Base-by-base conservation (phyloP, 2,888 invertebrate species). In the Andrena camellia region DNA sequence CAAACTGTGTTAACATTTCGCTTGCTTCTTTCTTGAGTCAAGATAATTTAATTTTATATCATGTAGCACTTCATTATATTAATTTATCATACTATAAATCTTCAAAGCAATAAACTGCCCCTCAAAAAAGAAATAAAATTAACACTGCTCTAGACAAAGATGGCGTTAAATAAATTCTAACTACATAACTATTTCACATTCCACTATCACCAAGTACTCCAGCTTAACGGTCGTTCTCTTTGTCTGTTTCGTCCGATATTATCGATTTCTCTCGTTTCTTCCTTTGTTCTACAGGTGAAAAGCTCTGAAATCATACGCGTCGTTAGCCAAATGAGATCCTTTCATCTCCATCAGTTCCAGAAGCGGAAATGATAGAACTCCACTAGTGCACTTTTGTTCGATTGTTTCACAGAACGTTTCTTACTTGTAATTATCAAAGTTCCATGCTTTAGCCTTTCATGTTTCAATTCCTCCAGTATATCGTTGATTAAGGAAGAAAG, bases 281-380 rank as follows among this genome's bases (percentile, higher is more conserved):
- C 57, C 69, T 68, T 77, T 48, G 64, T 67, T 69, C 73, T 26
- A 50, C 42, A 70, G 35, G 63, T 50, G 73, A 76, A 48, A 77
- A 64, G 70, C 68, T 59, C 78, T 86, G 68, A 81, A 78, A 84
- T 86, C 78, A 75, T 63, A 72, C 74, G 72, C 78, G 69, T 84
- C 84, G 78, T 86, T 86, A 86, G 69, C 64, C 66, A 84, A 86
- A 86, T 71, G 86, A 86, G 81, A 81, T 78, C 63, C 62, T 52
- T 68, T 77, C 76, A 68, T 78, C 77, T 77, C 73, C 67, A 52
- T 64, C 75, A 52, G 33, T 67, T 72, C 48, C 63, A 80, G 35
- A 76, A 77, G 50, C 75, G 76, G 68, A 76, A 76, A 76, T 76
- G 54, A 69, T 76, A 76, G 68, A 76, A 76, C 62, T 54, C 35